Conservation (phyloP, 2,113 vertebrate species). For the Pelmatolapia mariae region DNA sequence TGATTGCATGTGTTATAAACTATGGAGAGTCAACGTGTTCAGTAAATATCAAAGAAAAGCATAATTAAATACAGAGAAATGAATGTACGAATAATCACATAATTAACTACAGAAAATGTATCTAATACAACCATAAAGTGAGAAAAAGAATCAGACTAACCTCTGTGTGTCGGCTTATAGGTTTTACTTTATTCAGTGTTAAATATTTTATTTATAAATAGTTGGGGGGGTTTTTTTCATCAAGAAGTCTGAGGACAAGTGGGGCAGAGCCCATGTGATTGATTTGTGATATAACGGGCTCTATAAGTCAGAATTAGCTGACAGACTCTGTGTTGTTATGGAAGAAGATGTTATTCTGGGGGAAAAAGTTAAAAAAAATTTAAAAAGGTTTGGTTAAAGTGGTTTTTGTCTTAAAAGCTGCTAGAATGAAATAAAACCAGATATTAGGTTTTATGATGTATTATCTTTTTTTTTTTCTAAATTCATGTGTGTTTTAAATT, state of each 20-base stretch:
- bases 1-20: not conserved
- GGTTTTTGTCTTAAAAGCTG: not conserved
- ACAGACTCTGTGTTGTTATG: not conserved
- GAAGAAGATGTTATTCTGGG: not conserved
- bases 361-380: not conserved
- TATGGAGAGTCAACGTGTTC: not conserved
- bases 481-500: not conserved
- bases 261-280: not conserved
- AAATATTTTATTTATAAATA: not conserved
- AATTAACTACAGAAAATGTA: not conserved
- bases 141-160: not conserved
- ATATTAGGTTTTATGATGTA: not conserved
- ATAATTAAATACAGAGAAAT: not conserved
- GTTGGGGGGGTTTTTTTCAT: not conserved
- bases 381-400: not conserved
- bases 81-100: not conserved
- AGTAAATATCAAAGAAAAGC: not conserved
- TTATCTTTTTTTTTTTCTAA: not conserved
- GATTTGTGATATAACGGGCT: not conserved
- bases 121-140: not conserved
- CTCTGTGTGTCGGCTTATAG: not conserved
- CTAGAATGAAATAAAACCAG: not conserved
- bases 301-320: not conserved
- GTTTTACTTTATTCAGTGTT: not conserved
- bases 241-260: not conserved